Base-by-base conservation (phyloP, 2,888 invertebrate species). In the Rhagonycha lutea region DNA sequence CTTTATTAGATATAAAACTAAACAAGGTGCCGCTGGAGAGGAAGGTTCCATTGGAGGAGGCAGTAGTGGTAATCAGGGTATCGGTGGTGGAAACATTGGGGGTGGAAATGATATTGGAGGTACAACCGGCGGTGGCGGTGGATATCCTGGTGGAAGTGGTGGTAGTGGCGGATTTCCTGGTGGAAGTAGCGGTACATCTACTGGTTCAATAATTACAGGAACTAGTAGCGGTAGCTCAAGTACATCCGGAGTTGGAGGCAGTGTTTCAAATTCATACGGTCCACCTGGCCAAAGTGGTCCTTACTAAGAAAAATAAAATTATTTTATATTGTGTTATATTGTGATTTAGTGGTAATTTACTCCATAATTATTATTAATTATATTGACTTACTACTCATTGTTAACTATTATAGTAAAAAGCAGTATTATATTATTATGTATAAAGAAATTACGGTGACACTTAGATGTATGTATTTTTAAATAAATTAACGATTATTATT, bases 1-100 rank as follows among this genome's bases (percentile, higher is more conserved):
- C 92, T 96, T 96, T 91, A 96, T 94, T 91, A 92, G 93, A 82
- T 94, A 94, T 91, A 94, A 93, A 89, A 92, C 93, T 77, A 93
- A 93, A 88, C 90, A 88, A 84, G 89, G 90, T 81, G 87, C 86
- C 70, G 85, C 85, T 62, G 91, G 90, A 69, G 85, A 86, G 85
- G 84, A 86, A 67, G 86, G 86, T 12, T 87, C 87, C 73, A 88
- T 88, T 71, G 74, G 76, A 29, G 85, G 86, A 65, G 83, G 87
- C 14, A 86, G 86, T 4, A 86, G 85, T 61, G 86, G 86, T 26
- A 81, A 79, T 47, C 85, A 84, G 75, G 80, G 85, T 67, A 85
- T 86, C 14, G 87, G 87, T 69, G 85, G 77, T 29, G 77, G 77
- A 14, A n/a, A n/a, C n/a, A n/a, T n/a, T n/a, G 80, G 78, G 11